A percentile compares a stretch with the other conserved stretches of the same genome.
Evolutionary conservation across 2,113 vertebrate species (phyloP).

Genomic region (Campylomormyrus numenius): DNA sequence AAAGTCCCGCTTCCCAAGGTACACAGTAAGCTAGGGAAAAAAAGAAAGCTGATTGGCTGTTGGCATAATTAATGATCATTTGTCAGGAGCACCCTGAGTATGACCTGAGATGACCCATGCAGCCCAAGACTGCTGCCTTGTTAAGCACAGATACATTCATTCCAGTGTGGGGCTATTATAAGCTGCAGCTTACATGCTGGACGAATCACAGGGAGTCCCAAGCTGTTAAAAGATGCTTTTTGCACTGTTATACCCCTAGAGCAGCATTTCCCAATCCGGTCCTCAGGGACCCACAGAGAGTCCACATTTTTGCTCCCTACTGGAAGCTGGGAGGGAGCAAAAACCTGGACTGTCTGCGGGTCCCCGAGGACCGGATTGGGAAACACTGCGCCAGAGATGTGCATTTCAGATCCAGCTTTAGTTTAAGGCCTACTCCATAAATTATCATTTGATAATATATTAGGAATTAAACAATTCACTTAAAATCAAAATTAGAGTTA

Average conservation of each 20-base stretch:
- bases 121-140: conserved; percentile 36
- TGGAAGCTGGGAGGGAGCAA: background rate
- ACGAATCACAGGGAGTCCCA: background rate
- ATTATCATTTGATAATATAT: background rate
- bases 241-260: background rate
- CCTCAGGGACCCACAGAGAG: background rate
- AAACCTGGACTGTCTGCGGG: background rate
- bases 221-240: background rate
- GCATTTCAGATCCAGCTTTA: background rate
- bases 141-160: background rate
- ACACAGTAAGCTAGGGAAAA: conserved; percentile 60
- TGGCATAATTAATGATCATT: background rate
- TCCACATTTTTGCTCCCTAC: background rate
- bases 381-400: background rate
- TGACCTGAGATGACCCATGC: background rate
- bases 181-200: background rate
- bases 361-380: background rate
- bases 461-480: background rate
- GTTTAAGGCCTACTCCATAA: background rate
- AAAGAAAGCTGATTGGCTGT: background rate
- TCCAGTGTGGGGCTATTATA: background rate
- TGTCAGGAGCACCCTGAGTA: background rate
- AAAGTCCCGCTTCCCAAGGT: conserved; percentile 70
- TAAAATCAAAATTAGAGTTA: background rate
- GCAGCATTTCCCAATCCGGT: background rate